A percentile compares a stretch with the other conserved stretches of the same genome.
Conservation (phyloP, 2,113 vertebrate genomes). For the Xiphophorus couchianus region DNA sequence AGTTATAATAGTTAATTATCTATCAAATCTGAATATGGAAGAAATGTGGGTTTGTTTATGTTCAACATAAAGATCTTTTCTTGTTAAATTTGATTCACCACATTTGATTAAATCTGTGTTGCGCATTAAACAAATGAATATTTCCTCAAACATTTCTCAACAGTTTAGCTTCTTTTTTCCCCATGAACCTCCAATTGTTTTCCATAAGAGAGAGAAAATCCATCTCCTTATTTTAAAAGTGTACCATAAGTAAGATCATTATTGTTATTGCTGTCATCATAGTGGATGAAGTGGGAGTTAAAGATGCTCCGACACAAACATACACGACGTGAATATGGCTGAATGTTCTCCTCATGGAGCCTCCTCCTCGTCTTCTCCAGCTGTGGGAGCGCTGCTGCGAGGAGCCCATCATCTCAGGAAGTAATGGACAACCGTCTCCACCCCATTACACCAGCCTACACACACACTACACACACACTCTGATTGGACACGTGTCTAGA, state of each 20-base stretch:
- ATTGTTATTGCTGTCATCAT: conserved; percentile 10
- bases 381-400: conserved; percentile 74
- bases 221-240: background rate
- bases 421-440: conserved; percentile 80
- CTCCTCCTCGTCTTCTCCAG: conserved; percentile 66
- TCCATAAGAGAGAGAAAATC: background rate
- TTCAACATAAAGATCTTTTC: too few species aligned
- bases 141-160: background rate
- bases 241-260: conserved; percentile 12
- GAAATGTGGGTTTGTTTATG: too few species aligned
- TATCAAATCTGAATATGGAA: too few species aligned
- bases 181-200: background rate
- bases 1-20: too few species aligned
- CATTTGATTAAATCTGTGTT: background rate
- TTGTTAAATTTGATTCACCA: too few species aligned
- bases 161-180: background rate
- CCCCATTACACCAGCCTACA: conserved; percentile 81
- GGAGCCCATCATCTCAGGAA: conserved; percentile 77
- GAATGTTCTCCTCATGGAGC: conserved; percentile 51
- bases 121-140: background rate
- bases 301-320: conserved; percentile 28
- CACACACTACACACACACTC: conserved; percentile 22
- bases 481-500: conserved; percentile 62
- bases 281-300: conserved; percentile 11
- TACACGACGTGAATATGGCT: conserved; percentile 12